These are phyloP conservation scores for Empidonax traillii DNA, from an alignment of 2,113 vertebrate species.

Conservation along the genomic window DNA sequence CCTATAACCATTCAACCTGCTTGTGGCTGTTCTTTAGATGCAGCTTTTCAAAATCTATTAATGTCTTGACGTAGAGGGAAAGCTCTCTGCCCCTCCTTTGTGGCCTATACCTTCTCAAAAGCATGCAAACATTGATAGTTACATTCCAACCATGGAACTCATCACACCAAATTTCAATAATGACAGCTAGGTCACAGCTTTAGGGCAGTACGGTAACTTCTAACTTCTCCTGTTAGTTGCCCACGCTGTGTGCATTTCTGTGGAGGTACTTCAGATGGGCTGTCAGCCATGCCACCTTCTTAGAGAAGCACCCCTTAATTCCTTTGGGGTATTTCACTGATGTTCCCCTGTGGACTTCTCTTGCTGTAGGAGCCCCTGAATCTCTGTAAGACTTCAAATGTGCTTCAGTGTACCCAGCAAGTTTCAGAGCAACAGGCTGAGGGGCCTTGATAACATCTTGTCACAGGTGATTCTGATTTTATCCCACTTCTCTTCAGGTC, in stretches of 20 bases:
- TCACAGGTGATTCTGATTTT: not conserved
- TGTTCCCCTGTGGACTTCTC: not conserved
- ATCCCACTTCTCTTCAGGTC: not conserved
- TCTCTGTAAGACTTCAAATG: not conserved
- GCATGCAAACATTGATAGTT: too few relatives aligned
- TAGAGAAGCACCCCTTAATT: not conserved
- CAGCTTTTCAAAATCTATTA: not conserved
- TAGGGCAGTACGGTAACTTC: not conserved
- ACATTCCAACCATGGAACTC: not conserved
- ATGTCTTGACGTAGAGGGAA: not conserved
- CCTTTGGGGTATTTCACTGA: not conserved
- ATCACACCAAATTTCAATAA: not conserved
- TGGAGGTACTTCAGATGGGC: not conserved
- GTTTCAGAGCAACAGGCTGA: not conserved
- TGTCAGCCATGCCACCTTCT: not conserved
- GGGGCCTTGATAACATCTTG: not conserved
- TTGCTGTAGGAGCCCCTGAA: not conserved
- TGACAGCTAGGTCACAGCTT: not conserved
- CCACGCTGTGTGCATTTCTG: not conserved
- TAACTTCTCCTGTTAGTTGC: not conserved
- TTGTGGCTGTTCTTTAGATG: not conserved
- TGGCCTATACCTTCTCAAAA: not conserved
- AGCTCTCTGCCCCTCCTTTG: rapidly evolving
- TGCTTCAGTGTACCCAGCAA: not conserved
- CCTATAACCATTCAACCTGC: not conserved